phyloP scores from a whole-genome alignment of 2,888 invertebrate genomes.

The Panorpa germanica region DNA sequence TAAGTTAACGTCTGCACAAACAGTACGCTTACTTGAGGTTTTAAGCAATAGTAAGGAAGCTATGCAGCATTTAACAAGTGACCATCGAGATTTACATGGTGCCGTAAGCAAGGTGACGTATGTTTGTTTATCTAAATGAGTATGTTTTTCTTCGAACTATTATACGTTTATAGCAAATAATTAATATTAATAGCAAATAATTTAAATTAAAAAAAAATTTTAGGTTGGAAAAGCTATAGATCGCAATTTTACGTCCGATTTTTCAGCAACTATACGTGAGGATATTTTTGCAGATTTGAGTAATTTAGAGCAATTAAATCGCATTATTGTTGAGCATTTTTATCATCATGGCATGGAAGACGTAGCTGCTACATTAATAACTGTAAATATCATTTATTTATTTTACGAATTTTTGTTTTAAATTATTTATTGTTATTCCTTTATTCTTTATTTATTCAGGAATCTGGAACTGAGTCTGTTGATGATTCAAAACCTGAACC shows the following conservation, averaged over 20 bases:
- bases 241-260: slow-evolving; percentile 83
- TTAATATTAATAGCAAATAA: neutral
- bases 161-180: neutral
- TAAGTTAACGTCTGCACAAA: slow-evolving; percentile 48
- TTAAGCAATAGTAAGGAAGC: slow-evolving; percentile 66
- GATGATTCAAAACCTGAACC: slow-evolving; percentile 46
- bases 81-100: slow-evolving; percentile 66
- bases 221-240: slow-evolving; percentile 96
- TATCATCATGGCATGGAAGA: slow-evolving; percentile 87
- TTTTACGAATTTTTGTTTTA: slow-evolving; percentile 4
- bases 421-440: slow-evolving; percentile 5
- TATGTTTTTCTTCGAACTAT: neutral
- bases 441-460: slow-evolving; percentile 26
- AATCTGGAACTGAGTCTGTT: slow-evolving; percentile 44
- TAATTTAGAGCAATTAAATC: slow-evolving; percentile 52
- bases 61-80: slow-evolving; percentile 63
- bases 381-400: slow-evolving; percentile 7
- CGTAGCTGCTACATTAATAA: slow-evolving; percentile 60
- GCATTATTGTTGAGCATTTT: slow-evolving; percentile 89
- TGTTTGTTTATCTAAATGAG: neutral
- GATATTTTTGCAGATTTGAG: slow-evolving; percentile 49
- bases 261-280: slow-evolving; percentile 65
- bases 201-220: slow-evolving; percentile 24
- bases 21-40: slow-evolving; percentile 50
- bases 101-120: slow-evolving; percentile 22